These are phyloP conservation scores for Numida meleagris DNA, from an alignment of 2,113 vertebrate species.

Conservation along the genomic window DNA sequence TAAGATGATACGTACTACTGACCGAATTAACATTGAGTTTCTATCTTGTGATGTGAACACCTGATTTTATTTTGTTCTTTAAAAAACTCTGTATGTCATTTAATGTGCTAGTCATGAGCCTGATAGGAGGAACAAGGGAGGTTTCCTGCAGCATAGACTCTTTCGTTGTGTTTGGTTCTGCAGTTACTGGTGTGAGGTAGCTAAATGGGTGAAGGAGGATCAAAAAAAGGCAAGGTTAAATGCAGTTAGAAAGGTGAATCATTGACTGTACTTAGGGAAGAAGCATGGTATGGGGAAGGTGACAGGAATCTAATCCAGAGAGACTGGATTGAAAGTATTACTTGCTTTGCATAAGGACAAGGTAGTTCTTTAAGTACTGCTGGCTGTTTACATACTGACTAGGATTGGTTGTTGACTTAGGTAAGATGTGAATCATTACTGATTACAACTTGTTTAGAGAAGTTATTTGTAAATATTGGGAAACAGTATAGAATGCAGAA, in stretches of 20 bases:
- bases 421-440: not conserved
- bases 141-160: too few relatives aligned
- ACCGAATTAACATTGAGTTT: not conserved
- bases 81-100: not conserved
- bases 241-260: too few relatives aligned
- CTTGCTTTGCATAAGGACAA: not conserved
- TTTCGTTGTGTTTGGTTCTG: not conserved
- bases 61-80: not conserved
- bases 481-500: not conserved
- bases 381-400: not conserved
- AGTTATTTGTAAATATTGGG: not conserved
- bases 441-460: not conserved
- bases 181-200: not conserved
- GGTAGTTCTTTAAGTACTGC: not conserved
- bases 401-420: not conserved
- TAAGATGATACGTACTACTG: not conserved
- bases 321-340: not conserved
- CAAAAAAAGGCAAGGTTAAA: not conserved
- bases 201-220: not conserved
- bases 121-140: not conserved
- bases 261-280: not conserved
- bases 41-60: not conserved
- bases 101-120: not conserved
- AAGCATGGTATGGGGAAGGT: not conserved
- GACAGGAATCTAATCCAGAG: not conserved